Conservation (phyloP, 2,113 vertebrate genomes). For the Xyliphius kryptos region DNA sequence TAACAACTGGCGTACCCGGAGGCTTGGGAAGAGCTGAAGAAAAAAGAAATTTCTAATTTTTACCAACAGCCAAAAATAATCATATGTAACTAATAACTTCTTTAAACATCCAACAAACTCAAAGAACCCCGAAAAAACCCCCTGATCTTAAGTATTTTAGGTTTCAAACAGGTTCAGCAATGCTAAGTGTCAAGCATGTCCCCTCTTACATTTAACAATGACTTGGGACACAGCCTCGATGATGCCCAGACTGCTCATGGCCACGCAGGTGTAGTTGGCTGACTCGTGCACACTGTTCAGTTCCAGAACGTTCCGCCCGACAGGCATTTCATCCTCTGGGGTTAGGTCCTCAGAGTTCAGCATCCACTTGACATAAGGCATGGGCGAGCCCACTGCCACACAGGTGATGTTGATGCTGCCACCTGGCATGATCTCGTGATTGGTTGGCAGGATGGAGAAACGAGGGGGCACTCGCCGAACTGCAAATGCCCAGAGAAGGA, state of each 20-base stretch:
- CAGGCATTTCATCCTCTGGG: constrained; percentile 94
- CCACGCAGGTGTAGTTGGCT: constrained; percentile 97
- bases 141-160: too few species aligned
- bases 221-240: constrained; percentile 94
- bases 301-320: constrained; percentile 93
- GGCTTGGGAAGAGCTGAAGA: constrained; percentile 88
- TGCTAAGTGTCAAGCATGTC: too few species aligned
- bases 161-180: too few species aligned
- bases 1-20: constrained; percentile 87
- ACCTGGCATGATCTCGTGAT: too few species aligned
- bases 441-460: too few species aligned
- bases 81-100: too few species aligned
- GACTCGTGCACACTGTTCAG: constrained; percentile 92
- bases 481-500: too few species aligned
- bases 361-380: constrained; percentile 99
- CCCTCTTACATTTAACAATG: constrained; percentile 89
- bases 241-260: constrained; percentile 97
- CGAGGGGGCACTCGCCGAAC: too few species aligned
- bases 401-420: constrained; percentile 98
- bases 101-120: too few species aligned
- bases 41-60: background rate
- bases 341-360: constrained; percentile 92
- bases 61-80: too few species aligned
- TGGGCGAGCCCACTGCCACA: constrained; percentile 95
- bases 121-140: too few species aligned